These are phyloP conservation scores for Galerucella pusilla DNA, from an alignment of 2,888 invertebrate species.

Conservation along the genomic window DNA sequence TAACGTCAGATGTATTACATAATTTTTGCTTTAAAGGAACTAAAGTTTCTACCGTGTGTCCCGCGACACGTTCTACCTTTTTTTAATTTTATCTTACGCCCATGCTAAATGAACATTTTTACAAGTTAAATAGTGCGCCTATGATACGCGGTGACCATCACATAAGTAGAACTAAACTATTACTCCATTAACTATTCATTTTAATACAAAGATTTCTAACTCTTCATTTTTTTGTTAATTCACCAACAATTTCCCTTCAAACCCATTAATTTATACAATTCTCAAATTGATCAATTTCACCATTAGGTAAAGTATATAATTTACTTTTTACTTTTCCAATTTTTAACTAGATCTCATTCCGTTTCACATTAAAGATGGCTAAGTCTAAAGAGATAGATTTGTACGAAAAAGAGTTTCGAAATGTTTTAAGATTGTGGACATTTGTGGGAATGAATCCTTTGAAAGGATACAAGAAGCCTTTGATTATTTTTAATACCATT, in stretches of 20 bases:
- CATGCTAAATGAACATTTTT: too few species aligned
- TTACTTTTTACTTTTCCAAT: background rate
- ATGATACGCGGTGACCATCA: too few species aligned
- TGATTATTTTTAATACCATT: conserved; percentile 32
- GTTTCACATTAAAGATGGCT: background rate
- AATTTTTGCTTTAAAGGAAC: too few species aligned
- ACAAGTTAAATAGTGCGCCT: too few species aligned
- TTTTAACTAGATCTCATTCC: background rate
- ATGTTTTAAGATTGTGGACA: conserved; percentile 37
- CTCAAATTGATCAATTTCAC: background rate
- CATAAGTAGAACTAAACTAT: too few species aligned
- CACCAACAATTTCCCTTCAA: background rate
- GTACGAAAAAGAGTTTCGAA: conserved; percentile 39
- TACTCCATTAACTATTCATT: too few species aligned
- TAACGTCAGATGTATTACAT: too few species aligned
- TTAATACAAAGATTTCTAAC: too few species aligned
- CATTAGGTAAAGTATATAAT: background rate
- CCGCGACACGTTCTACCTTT: too few species aligned
- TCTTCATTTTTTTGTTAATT: background rate
- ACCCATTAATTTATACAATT: background rate
- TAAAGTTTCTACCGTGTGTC: too few species aligned
- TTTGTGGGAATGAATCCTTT: conserved; percentile 39
- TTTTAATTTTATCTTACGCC: too few species aligned
- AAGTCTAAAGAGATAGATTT: background rate
- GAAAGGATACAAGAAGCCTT: conserved; percentile 30